Evolutionary conservation across 1,140 invertebrate species (phyloP).

Genomic region (Charaxes varanes): DNA sequence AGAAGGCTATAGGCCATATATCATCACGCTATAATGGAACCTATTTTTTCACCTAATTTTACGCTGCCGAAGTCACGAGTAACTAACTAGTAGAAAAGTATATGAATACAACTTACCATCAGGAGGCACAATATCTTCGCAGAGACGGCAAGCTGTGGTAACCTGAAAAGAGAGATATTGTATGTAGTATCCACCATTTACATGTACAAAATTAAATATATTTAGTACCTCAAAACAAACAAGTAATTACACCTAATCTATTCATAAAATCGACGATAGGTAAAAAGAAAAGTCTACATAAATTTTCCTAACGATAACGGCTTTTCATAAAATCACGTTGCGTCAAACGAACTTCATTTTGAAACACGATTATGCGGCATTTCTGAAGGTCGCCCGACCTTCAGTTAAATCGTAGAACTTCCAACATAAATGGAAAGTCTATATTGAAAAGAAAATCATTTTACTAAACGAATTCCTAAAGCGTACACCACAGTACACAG

Average conservation of each 20-base stretch:
- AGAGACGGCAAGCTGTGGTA: slow-evolving; percentile 90
- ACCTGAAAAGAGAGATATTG: slow-evolving; percentile 75
- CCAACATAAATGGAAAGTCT: slow-evolving; percentile 6
- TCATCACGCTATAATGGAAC: too few species aligned
- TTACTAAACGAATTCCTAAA: too few species aligned
- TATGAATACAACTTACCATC: slow-evolving; percentile 77
- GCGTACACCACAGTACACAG: too few species aligned
- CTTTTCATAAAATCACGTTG: slow-evolving; percentile 7
- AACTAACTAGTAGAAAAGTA: not conserved
- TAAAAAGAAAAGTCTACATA: not conserved
- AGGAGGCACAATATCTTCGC: slow-evolving; percentile 90
- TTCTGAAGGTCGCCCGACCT: slow-evolving; percentile 8
- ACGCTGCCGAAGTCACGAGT: too few species aligned
- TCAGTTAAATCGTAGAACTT: slow-evolving; percentile 12
- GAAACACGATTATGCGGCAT: slow-evolving; percentile 9
- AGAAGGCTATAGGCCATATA: too few species aligned
- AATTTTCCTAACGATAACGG: not conserved
- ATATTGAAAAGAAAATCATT: too few species aligned
- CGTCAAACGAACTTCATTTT: slow-evolving; percentile 7
- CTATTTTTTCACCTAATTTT: too few species aligned
- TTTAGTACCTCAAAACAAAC: too few species aligned
- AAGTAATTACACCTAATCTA: not conserved
- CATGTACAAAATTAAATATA: too few species aligned
- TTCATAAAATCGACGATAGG: not conserved
- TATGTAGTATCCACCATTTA: too few species aligned